phyloP scores from a whole-genome alignment of 2,888 invertebrate species.

The Ashinkailepas kermadecensis region DNA sequence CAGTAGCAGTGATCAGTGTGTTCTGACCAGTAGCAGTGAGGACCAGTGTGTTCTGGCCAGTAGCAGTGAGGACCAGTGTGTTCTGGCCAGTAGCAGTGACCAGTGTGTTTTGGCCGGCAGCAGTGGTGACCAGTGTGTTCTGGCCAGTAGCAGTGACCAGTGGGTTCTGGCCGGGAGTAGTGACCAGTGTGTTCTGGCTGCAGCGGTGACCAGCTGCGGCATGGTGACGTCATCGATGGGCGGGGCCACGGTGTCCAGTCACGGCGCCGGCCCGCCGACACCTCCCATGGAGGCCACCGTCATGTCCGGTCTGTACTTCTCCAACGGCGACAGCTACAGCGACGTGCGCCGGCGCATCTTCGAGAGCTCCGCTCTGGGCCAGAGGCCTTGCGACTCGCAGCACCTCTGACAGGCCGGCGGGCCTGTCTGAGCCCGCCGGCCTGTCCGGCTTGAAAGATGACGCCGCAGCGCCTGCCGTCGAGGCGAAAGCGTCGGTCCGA shows the following conservation, averaged over 20 bases:
- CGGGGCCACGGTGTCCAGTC: background rate
- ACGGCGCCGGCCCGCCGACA: background rate
- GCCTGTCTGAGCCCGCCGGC: background rate
- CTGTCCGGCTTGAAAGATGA: background rate
- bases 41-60: too few relatives aligned
- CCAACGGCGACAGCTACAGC: conserved; percentile 13
- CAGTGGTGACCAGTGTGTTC: too few relatives aligned
- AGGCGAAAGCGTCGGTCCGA: background rate
- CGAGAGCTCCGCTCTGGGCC: background rate
- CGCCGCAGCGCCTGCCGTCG: background rate
- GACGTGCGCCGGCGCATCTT: conserved; percentile 19
- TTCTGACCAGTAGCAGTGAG: too few relatives aligned
- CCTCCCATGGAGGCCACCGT: conserved; percentile 4
- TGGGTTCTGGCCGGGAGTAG: too few relatives aligned
- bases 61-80: too few relatives aligned
- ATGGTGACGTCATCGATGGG: background rate
- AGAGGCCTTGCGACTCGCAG: conserved; percentile 4
- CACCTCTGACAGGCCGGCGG: background rate
- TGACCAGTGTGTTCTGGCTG: too few relatives aligned
- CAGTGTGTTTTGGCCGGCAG: too few relatives aligned
- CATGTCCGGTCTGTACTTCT: conserved; percentile 18
- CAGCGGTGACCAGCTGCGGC: conserved; percentile 18
- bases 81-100: too few relatives aligned
- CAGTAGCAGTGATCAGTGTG: too few relatives aligned
- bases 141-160: too few relatives aligned